A percentile compares a stretch with the other conserved stretches of the same genome.
Evolutionary conservation across 2,888 invertebrate species (phyloP).

Genomic region (Rosalia funebris): DNA sequence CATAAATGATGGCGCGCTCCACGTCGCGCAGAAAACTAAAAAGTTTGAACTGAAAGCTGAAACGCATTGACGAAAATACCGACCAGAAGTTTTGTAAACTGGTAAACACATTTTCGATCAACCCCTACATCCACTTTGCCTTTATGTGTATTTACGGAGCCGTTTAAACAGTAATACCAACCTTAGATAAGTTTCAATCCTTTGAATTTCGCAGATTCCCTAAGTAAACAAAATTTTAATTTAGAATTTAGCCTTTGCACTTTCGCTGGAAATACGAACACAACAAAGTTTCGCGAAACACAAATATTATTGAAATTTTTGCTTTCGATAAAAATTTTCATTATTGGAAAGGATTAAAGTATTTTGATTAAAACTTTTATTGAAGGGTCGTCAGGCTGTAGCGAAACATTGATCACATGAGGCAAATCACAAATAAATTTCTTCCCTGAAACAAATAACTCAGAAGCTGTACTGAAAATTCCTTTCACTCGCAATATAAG

Average conservation of each 20-base stretch:
- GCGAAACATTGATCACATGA: too few species aligned
- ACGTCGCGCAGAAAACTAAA: conserved; percentile 20
- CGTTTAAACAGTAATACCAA: conserved; percentile 32
- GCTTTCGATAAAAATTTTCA: background rate
- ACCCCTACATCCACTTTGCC: conserved; percentile 32
- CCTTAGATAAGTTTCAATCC: conserved; percentile 42
- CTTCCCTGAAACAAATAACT: too few species aligned
- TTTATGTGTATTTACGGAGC: conserved; percentile 36
- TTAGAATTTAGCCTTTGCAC: conserved; percentile 38
- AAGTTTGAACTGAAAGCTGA: conserved; percentile 26
- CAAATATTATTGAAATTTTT: background rate
- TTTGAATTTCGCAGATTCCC: conserved; percentile 41
- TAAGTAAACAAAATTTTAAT: conserved; percentile 45
- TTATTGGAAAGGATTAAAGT: background rate
- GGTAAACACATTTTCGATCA: conserved; percentile 47
- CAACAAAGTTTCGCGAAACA: conserved; percentile 37
- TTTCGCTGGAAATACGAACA: conserved; percentile 37
- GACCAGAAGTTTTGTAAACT: conserved; percentile 37
- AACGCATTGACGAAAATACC: conserved; percentile 35
- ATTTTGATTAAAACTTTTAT: background rate
- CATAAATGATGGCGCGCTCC: conserved; percentile 35
- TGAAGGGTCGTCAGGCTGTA: background rate
- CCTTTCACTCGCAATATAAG: too few species aligned
- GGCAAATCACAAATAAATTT: too few species aligned
- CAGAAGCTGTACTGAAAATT: too few species aligned